Percentiles rank a stretch among this genome's conserved stretches.
These are phyloP conservation scores for Drosophila bunnanda DNA, from an alignment of 2,888 invertebrate genomes.

Conservation along the genomic window DNA sequence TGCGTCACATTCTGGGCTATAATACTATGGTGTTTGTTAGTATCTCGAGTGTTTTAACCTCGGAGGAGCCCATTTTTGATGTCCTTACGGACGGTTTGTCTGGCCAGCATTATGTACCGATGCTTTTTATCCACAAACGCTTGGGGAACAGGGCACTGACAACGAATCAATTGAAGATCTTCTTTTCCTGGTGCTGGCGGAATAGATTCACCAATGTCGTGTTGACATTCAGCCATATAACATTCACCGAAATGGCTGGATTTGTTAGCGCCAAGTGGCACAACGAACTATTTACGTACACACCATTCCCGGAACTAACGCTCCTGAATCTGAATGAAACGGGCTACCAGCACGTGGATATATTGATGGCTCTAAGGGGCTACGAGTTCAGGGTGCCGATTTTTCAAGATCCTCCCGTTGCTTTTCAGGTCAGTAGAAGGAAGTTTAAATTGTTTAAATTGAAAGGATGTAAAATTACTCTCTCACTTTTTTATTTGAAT, in stretches of 20 bases:
- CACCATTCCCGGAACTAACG: constrained; percentile 52
- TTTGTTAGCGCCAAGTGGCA: neutral
- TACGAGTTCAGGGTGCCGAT: constrained; percentile 52
- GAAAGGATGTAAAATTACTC: too few species aligned
- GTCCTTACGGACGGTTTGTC: constrained; percentile 28
- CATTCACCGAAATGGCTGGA: neutral
- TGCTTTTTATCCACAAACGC: constrained; percentile 27
- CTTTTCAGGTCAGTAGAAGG: constrained; percentile 25
- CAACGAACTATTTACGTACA: constrained; percentile 51
- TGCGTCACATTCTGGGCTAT: constrained; percentile 13
- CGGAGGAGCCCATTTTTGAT: constrained; percentile 42
- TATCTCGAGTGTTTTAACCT: constrained; percentile 25
- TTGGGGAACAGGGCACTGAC: neutral
- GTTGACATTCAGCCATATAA: constrained; percentile 24
- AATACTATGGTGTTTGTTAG: constrained; percentile 36
- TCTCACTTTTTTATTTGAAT: neutral
- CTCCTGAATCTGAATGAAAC: constrained; percentile 39
- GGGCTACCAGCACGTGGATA: constrained; percentile 29
- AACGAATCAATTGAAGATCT: constrained; percentile 3
- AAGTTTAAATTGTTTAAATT: neutral
- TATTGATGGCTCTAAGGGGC: constrained; percentile 40
- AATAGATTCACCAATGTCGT: constrained; percentile 49
- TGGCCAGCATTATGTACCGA: constrained; percentile 37
- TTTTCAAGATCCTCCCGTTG: constrained; percentile 39
- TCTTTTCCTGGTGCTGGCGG: constrained; percentile 63